phyloP scores from a whole-genome alignment of 2,888 invertebrate genomes.

The Eupeodes luniger region DNA sequence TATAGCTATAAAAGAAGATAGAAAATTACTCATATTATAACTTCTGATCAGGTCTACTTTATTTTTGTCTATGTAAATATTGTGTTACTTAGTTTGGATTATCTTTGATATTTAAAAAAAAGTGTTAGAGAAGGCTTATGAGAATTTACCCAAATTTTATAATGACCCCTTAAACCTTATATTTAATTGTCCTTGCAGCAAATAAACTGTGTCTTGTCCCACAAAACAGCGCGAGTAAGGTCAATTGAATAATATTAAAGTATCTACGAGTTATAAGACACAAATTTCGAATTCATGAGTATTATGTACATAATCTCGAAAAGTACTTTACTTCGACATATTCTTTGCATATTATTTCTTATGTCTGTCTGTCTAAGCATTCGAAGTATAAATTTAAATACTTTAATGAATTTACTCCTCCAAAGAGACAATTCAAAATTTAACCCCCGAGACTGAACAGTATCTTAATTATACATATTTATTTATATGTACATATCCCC shows the following conservation, averaged over 20 bases:
- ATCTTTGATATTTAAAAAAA: no score
- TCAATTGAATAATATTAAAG: neutral
- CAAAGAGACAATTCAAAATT: constrained; percentile 38
- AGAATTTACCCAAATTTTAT: no score
- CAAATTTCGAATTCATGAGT: neutral
- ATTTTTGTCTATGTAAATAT: no score
- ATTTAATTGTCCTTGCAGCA: neutral
- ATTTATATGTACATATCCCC: no score
- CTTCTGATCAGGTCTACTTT: no score
- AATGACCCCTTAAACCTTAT: no score
- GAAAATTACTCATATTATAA: no score
- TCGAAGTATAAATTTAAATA: constrained; percentile 49
- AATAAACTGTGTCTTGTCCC: no score
- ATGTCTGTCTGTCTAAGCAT: constrained; percentile 27
- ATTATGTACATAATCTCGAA: neutral
- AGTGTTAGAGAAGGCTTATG: no score
- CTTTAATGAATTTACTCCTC: constrained; percentile 56
- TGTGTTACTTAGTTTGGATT: no score
- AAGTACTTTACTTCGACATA: constrained; percentile 37
- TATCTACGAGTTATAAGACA: neutral
- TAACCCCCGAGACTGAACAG: constrained; percentile 27
- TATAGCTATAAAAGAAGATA: no score
- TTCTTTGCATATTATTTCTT: constrained; percentile 23
- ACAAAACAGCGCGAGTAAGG: no score
- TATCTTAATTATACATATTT: constrained; percentile 57